Conservation (phyloP, 2,888 invertebrate species). For the Oscheius sp. region DNA sequence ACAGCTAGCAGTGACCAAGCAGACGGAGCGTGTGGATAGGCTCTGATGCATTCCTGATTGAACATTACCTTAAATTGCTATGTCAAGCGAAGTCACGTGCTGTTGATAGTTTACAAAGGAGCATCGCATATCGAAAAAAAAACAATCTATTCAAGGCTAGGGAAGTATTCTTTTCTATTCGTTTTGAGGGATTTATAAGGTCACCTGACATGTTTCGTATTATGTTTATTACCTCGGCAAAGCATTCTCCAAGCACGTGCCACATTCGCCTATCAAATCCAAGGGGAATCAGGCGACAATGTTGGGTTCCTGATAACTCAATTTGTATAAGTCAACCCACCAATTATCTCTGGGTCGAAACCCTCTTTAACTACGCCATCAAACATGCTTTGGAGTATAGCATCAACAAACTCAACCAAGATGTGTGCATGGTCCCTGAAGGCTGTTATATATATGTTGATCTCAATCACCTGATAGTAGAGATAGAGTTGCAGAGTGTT, state of each 20-base stretch:
- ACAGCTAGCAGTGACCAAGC: constrained; percentile 62
- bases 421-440: constrained; percentile 64
- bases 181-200: too few species aligned
- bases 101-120: constrained; percentile 1
- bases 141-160: too few species aligned
- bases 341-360: constrained; percentile 59
- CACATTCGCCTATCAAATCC: constrained; percentile 61
- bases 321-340: constrained; percentile 4
- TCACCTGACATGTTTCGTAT: too few species aligned
- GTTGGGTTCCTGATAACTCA: constrained; percentile 43
- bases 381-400: constrained; percentile 49
- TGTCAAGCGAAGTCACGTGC: too few species aligned
- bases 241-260: constrained; percentile 60
- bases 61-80: constrained; percentile 56
- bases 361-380: constrained; percentile 38
- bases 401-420: constrained; percentile 58
- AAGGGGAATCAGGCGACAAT: constrained; percentile 51
- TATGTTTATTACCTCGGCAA: constrained; percentile 62
- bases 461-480: neutral
- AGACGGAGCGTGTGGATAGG: constrained; percentile 63
- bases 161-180: too few species aligned
- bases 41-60: constrained; percentile 63
- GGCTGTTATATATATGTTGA: neutral
- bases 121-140: too few species aligned
- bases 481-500: neutral